Evolutionary conservation across 2,888 invertebrate species (phyloP), one percentile per base, ranked within the genome.

Genomic region (Taphrorychus bicolor): DNA sequence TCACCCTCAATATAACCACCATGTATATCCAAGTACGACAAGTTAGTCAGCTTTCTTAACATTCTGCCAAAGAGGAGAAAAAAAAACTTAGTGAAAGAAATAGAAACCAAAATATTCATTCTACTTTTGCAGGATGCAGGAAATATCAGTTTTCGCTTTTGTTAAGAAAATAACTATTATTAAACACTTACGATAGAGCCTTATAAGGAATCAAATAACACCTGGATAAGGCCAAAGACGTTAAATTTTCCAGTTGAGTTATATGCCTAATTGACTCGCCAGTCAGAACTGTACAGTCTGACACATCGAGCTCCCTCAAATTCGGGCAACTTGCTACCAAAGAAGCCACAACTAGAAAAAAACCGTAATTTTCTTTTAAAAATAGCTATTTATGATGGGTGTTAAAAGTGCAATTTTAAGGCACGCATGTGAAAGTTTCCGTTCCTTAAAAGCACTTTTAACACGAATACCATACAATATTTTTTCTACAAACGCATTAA

Each of bases 281-380:
- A 0, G 91, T 89, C 3, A 97, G 81, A 16, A 86, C 84, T 5
- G 91, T 89, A 76, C 94, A 93, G 83, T 97, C 97, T 17, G 96
- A 96, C 65, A 96, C 79, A 83, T 97, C 97, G 72, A 97, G 83
- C 81, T 96, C 95, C 45, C 90, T 82, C 16, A 97, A 85, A 1
- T 88, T 84, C 0, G 90, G 87, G 78, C 94, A 94, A 4, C 88
- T 86, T 11, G 79, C 76, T 0, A 87, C 87, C 56, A 97, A 82
- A 7, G 85, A 82, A 4, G 82, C 79, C 4, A 95, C 84, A 85
- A 91, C 95, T 95, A 22, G 32, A 53, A 57, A 45, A 24, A 54
- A 41, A 51, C 45, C 48, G 17, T 40, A 18, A 14, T 17, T 24
- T 41, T 21, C 54, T 53, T 40, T 18, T 51, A 1, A 49, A 24